Evolutionary conservation across 2,113 vertebrate species (phyloP).

Genomic region (Jaculus jaculus): DNA sequence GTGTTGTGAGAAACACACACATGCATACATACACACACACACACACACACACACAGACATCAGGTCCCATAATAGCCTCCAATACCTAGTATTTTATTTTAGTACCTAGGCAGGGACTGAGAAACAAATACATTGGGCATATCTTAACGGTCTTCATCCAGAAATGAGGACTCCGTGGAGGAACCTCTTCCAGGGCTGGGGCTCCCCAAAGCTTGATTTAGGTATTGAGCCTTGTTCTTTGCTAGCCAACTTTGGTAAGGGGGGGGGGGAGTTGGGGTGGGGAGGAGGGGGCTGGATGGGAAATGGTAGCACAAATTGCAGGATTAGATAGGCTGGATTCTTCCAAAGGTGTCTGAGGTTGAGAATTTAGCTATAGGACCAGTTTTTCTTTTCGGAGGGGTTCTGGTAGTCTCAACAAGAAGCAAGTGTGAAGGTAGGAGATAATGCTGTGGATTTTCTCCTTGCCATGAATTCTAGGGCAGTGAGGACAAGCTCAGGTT

Average conservation of each 20-base stretch:
- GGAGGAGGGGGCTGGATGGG: neutral
- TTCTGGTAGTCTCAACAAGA: slow-evolving; percentile 1
- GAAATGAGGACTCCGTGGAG: neutral
- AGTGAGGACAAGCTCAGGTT: slow-evolving; percentile 7
- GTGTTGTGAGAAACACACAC: neutral
- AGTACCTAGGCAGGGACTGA: slow-evolving; percentile 55
- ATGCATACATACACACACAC: neutral
- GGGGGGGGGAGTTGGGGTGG: neutral
- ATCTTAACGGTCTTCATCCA: slow-evolving; percentile 28
- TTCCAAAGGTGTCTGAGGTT: neutral
- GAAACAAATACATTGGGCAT: slow-evolving; percentile 52
- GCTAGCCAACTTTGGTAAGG: slow-evolving; percentile 26
- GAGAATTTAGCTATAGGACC: neutral
- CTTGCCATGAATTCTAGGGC: slow-evolving; percentile 7
- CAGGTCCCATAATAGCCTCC: slow-evolving; percentile 45
- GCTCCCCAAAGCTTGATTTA: neutral
- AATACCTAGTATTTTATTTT: slow-evolving; percentile 68
- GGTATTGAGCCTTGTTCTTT: neutral
- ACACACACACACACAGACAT: slow-evolving; percentile 30
- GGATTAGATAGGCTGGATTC: neutral
- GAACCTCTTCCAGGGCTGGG: neutral
- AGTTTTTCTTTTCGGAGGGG: neutral
- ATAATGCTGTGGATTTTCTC: neutral
- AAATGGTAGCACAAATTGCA: neutral
- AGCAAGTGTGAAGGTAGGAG: neutral